Evolutionary conservation across 2,797 vertebrate genomes (phyloP).

Genomic region (Trachurus trachurus): DNA sequence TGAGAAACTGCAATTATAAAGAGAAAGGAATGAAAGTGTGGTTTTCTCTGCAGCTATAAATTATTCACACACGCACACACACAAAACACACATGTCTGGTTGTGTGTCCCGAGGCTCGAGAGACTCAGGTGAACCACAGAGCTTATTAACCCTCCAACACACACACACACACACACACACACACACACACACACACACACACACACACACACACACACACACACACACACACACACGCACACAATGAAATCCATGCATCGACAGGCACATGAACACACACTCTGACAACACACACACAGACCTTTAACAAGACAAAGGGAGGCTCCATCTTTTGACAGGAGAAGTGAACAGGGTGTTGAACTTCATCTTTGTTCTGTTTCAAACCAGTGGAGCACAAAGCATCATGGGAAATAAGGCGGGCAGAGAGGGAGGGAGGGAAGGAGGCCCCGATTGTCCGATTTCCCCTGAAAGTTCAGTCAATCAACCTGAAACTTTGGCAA

Average conservation of each 20-base stretch:
- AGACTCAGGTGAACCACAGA: constrained; percentile 56
- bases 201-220: constrained; percentile 40
- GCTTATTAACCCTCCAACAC: constrained; percentile 56
- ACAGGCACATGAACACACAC: constrained; percentile 15
- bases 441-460: not conserved
- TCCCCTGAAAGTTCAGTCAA: not conserved
- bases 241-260: not conserved
- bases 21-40: constrained; percentile 27
- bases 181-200: constrained; percentile 33
- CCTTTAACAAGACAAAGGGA: constrained; percentile 54
- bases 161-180: constrained; percentile 33
- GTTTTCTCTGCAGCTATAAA: constrained; percentile 32
- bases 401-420: constrained; percentile 41
- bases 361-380: constrained; percentile 47
- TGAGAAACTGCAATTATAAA: constrained; percentile 11
- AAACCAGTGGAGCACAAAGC: constrained; percentile 49
- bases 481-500: not conserved
- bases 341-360: constrained; percentile 24
- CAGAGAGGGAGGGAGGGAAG: too few relatives aligned
- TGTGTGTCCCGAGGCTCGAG: constrained; percentile 37
- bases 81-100: constrained; percentile 19
- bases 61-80: constrained; percentile 45
- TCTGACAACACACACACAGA: constrained; percentile 32
- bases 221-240: constrained; percentile 32
- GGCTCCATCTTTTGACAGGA: constrained; percentile 33